A percentile compares a stretch with the other conserved stretches of the same genome.
These are phyloP conservation scores for Ophioderma brevispina DNA, from an alignment of 35 echinoderm and acorn worm genomes.

Conservation along the genomic window DNA sequence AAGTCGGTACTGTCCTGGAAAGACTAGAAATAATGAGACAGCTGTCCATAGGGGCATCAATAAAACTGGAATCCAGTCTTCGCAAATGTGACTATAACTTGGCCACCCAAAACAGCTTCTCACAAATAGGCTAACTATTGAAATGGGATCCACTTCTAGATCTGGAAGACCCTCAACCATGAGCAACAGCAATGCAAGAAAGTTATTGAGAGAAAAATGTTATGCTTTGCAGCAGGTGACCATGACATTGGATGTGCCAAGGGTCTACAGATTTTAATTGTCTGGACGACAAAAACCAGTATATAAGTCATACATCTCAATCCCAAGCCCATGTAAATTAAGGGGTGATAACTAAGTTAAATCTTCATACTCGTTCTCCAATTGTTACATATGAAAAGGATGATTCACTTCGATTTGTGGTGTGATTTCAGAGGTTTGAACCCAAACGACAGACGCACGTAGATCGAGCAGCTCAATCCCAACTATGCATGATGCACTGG, in stretches of 20 bases:
- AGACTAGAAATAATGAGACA: no score
- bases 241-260: constrained; percentile 58
- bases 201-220: constrained; percentile 49
- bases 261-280: constrained; percentile 55
- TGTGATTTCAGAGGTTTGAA: constrained; percentile 53
- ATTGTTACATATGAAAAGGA: constrained; percentile 65
- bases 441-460: constrained; percentile 28
- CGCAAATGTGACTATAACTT: no score
- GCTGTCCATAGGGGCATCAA: no score
- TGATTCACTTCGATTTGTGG: constrained; percentile 51
- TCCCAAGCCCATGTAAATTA: constrained; percentile 57
- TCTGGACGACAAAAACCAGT: constrained; percentile 62
- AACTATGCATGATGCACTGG: constrained; percentile 42
- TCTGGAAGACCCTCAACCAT: constrained; percentile 14
- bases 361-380: constrained; percentile 61
- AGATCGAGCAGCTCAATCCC: constrained; percentile 63
- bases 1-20: constrained; percentile 1
- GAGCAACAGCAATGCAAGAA: constrained; percentile 25
- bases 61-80: no score
- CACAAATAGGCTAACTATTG: no score
- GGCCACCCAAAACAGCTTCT: no score
- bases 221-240: constrained; percentile 52
- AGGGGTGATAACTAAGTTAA: constrained; percentile 61
- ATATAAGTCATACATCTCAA: constrained; percentile 58
- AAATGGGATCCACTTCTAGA: constrained; percentile 20